Percentiles rank a stretch among this genome's conserved stretches.
These are phyloP conservation scores for Hipparchia semele DNA, from an alignment of 2,888 invertebrate species.

Conservation along the genomic window DNA sequence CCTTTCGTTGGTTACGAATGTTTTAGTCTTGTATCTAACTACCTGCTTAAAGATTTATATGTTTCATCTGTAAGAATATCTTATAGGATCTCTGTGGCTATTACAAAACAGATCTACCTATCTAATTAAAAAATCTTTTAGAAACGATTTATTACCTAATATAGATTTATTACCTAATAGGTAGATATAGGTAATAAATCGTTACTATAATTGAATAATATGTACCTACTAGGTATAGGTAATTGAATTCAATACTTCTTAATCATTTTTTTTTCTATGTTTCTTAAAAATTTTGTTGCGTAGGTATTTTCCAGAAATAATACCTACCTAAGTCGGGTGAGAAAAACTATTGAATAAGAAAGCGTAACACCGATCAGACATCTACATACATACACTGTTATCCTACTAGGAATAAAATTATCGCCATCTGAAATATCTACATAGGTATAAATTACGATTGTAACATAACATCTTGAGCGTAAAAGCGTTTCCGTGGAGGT, in stretches of 20 bases:
- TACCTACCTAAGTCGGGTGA: too few relatives aligned
- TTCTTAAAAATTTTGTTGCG: too few relatives aligned
- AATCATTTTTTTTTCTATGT: too few relatives aligned
- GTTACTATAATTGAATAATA: too few relatives aligned
- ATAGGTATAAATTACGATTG: slow-evolving; percentile 57
- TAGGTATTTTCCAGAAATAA: too few relatives aligned
- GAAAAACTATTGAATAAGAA: too few relatives aligned
- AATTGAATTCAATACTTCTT: too few relatives aligned
- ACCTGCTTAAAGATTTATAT: slow-evolving; percentile 34
- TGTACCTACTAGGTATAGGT: too few relatives aligned
- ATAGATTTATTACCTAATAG: too few relatives aligned
- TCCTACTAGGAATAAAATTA: neutral
- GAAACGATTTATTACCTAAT: too few relatives aligned
- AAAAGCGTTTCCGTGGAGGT: slow-evolving; percentile 56
- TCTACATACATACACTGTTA: neutral
- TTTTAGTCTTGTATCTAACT: slow-evolving; percentile 14
- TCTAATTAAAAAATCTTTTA: neutral
- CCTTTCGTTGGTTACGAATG: slow-evolving; percentile 48
- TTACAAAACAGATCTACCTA: neutral
- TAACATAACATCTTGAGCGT: slow-evolving; percentile 61
- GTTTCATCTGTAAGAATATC: slow-evolving; percentile 20
- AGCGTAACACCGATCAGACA: neutral
- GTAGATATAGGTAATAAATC: too few relatives aligned
- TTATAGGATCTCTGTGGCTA: neutral
- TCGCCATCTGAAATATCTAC: slow-evolving; percentile 58